Conservation (phyloP, 2,113 vertebrate genomes). For the Leptosomus discolor region DNA sequence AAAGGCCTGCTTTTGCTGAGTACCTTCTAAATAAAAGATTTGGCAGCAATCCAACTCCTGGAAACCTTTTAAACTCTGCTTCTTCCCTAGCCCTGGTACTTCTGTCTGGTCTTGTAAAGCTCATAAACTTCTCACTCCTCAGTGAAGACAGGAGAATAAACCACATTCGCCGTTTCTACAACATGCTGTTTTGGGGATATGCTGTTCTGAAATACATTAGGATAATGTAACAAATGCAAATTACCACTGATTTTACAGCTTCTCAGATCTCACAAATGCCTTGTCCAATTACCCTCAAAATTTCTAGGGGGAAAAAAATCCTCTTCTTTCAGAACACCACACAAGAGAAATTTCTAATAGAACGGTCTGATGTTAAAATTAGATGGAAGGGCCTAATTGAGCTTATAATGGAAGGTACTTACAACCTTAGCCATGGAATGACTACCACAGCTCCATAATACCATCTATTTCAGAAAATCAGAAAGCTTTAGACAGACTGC, state of each 20-base stretch:
- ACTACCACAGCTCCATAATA: neutral
- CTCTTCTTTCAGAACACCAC: neutral
- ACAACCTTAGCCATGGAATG: neutral
- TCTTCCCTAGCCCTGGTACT: neutral
- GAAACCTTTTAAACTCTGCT: neutral
- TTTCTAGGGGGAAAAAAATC: neutral
- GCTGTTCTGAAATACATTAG: slow-evolving; percentile 44
- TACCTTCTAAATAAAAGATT: neutral
- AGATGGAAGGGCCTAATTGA: slow-evolving; percentile 33
- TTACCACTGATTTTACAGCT: slow-evolving; percentile 49
- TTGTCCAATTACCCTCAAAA: slow-evolving; percentile 50
- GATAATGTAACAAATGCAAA: slow-evolving; percentile 60
- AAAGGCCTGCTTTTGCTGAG: neutral
- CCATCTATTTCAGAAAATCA: neutral
- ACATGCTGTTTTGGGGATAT: slow-evolving; percentile 38
- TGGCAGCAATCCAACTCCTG: neutral
- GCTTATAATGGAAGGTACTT: slow-evolving; percentile 44
- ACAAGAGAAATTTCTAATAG: slow-evolving; percentile 41
- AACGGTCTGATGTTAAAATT: slow-evolving; percentile 39
- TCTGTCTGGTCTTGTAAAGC: slow-evolving; percentile 23
- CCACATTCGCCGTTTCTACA: neutral
- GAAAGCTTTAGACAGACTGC: neutral
- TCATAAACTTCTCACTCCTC: neutral
- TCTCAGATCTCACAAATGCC: slow-evolving; percentile 52
- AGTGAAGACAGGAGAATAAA: slow-evolving; percentile 7